Evolutionary conservation across 2,797 vertebrate species (phyloP).

Genomic region (Chiroxiphia lanceolata): DNA sequence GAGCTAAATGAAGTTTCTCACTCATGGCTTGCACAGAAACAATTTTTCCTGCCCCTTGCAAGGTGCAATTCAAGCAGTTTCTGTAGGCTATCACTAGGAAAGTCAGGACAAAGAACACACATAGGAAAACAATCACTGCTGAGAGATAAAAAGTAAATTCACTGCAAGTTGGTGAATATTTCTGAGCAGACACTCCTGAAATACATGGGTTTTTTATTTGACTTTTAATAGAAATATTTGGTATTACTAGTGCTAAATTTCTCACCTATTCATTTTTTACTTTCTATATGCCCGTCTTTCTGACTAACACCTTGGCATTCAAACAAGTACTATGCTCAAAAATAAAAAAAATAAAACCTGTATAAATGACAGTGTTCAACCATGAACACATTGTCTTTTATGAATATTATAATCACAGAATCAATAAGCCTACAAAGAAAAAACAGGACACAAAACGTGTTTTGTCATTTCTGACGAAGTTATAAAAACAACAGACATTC

Average conservation of each 20-base stretch:
- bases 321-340: slow-evolving; percentile 79
- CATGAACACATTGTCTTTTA: slow-evolving; percentile 88
- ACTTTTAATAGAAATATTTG: slow-evolving; percentile 75
- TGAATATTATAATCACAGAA: slow-evolving; percentile 99
- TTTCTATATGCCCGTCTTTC: slow-evolving; percentile 72
- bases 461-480: slow-evolving; percentile 99
- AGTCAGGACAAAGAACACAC: slow-evolving; percentile 54
- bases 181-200: slow-evolving; percentile 65
- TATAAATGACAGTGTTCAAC: slow-evolving; percentile 83
- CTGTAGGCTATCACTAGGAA: neutral
- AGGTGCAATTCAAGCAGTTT: neutral
- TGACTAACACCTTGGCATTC: slow-evolving; percentile 84
- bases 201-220: slow-evolving; percentile 51
- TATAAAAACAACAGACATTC: slow-evolving; percentile 99
- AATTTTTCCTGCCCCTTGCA: neutral
- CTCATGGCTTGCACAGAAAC: slow-evolving; percentile 1
- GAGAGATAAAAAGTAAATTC: slow-evolving; percentile 59
- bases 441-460: slow-evolving; percentile 98
- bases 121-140: slow-evolving; percentile 22
- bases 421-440: slow-evolving; percentile 99
- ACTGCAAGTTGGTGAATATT: slow-evolving; percentile 46
- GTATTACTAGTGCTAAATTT: slow-evolving; percentile 72
- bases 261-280: slow-evolving; percentile 77
- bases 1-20: slow-evolving; percentile 38
- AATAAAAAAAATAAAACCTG: slow-evolving; percentile 82